Conservation (phyloP, 2,797 vertebrate species). For the Centropyge bicolor region DNA sequence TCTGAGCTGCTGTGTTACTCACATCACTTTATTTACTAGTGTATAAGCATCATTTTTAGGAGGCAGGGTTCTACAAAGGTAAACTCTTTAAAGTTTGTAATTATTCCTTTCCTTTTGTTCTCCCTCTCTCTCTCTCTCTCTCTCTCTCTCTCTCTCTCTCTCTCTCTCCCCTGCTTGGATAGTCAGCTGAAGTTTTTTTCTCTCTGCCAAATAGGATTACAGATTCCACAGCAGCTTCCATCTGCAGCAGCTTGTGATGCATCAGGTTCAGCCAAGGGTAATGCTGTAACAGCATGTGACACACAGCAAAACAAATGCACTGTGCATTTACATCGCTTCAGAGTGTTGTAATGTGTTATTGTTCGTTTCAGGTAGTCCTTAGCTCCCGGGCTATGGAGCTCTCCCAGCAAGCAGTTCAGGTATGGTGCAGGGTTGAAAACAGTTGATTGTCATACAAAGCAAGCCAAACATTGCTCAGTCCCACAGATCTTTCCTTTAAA, state of each 20-base stretch:
- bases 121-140: too few relatives aligned
- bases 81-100: not conserved
- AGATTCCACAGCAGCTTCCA: slow-evolving; percentile 18
- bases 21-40: not conserved
- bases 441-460: not conserved
- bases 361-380: not conserved
- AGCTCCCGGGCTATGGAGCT: not conserved
- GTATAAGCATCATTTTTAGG: not conserved
- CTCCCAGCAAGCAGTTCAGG: not conserved
- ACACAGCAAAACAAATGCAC: slow-evolving; percentile 10
- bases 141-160: not conserved
- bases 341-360: not conserved
- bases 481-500: not conserved
- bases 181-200: not conserved
- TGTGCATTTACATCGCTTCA: not conserved
- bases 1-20: too few relatives aligned
- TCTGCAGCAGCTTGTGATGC: slow-evolving; percentile 18
- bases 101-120: not conserved
- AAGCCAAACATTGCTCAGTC: not conserved
- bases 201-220: slow-evolving; percentile 29
- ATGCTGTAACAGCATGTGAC: slow-evolving; percentile 16
- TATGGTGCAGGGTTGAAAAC: not conserved
- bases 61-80: not conserved
- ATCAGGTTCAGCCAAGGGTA: slow-evolving; percentile 21
- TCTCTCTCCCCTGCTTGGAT: not conserved